Conservation (phyloP, 2,888 invertebrate genomes). For the Mesorhabditis spiculigera region DNA sequence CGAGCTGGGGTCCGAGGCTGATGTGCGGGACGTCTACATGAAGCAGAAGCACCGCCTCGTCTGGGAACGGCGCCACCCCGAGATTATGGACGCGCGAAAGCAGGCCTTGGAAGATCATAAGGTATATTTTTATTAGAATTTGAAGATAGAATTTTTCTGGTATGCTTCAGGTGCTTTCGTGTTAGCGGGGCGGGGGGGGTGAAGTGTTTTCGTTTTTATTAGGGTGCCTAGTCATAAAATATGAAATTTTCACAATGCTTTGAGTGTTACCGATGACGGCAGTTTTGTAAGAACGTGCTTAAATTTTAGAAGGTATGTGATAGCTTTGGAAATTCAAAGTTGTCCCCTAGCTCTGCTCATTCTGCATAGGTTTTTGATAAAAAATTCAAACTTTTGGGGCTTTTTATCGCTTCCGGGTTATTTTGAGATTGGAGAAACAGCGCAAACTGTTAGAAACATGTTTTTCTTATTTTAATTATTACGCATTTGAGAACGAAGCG, state of each 20-base stretch:
- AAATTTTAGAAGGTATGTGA: background rate
- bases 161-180: background rate
- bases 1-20: conserved; percentile 76
- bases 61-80: conserved; percentile 83
- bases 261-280: too few species aligned
- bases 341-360: background rate
- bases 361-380: too few species aligned
- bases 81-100: conserved; percentile 57
- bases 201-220: background rate
- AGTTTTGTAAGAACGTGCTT: too few species aligned
- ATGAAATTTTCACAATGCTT: background rate
- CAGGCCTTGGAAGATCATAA: conserved; percentile 37
- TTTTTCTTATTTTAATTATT: too few species aligned
- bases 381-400: too few species aligned
- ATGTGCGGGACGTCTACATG: conserved; percentile 79
- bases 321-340: background rate
- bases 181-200: background rate
- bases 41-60: conserved; percentile 94
- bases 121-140: conserved; percentile 7
- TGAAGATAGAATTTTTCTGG: background rate
- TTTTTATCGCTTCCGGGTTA: too few species aligned
- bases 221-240: background rate
- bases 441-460: too few species aligned
- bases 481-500: too few species aligned
- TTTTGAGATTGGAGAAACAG: too few species aligned